A percentile compares a stretch with the other conserved stretches of the same genome.
Evolutionary conservation across 2,797 vertebrate genomes (phyloP).

Genomic region (Champsocephalus esox): DNA sequence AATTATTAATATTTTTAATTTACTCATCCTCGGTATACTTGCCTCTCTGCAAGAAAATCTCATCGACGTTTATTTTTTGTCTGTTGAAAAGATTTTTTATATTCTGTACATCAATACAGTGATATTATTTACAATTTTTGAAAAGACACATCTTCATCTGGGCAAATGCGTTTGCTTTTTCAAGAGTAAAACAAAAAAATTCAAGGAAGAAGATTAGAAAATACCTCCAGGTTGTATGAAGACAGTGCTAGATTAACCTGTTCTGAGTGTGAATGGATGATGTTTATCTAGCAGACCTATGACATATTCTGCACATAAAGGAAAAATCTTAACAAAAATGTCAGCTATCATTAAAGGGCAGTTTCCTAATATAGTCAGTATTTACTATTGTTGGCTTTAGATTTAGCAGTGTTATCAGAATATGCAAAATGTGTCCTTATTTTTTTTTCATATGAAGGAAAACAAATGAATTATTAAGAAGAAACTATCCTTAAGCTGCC

Average conservation of each 20-base stretch:
- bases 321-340: conserved; percentile 51
- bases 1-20: conserved; percentile 80
- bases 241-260: conserved; percentile 69
- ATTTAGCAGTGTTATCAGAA: conserved; percentile 82
- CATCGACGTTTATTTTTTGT: conserved; percentile 62
- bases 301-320: conserved; percentile 60
- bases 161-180: conserved; percentile 69
- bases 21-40: conserved; percentile 76
- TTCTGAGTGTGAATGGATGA: conserved; percentile 75
- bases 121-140: conserved; percentile 72
- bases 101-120: conserved; percentile 76
- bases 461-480: conserved; percentile 54
- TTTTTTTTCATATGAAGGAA: conserved; percentile 67
- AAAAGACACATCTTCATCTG: conserved; percentile 63
- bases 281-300: conserved; percentile 57
- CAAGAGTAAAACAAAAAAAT: conserved; percentile 45
- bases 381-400: conserved; percentile 80
- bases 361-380: conserved; percentile 80
- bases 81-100: conserved; percentile 76
- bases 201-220: conserved; percentile 62
- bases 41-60: conserved; percentile 81
- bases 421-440: conserved; percentile 72
- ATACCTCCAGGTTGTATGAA: conserved; percentile 79
- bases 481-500: conserved; percentile 57
- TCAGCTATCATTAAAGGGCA: conserved; percentile 65